Conservation (phyloP, 1,140 invertebrate species). For the Marisa cornuarietis region DNA sequence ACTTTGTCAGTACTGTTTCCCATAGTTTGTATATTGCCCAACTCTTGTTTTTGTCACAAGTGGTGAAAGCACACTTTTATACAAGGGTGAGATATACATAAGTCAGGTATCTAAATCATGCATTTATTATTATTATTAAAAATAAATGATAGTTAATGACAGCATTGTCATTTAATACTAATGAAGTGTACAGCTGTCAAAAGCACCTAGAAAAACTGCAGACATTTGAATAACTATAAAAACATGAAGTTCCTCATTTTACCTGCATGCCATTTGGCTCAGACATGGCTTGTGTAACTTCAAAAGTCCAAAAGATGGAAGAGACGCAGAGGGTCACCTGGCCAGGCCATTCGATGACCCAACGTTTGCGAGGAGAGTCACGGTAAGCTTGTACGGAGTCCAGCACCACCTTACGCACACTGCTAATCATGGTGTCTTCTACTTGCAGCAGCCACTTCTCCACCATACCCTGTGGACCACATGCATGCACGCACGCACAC, state of each 20-base stretch:
- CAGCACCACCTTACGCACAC: constrained; percentile 62
- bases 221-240: neutral
- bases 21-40: neutral
- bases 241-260: neutral
- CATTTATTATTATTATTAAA: no score
- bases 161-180: no score
- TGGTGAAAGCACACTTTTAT: no score
- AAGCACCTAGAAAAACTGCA: neutral
- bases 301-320: constrained; percentile 64
- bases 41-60: neutral
- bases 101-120: neutral
- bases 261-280: constrained; percentile 56
- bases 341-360: constrained; percentile 67
- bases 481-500: no score
- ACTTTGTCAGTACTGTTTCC: no score
- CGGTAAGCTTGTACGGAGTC: constrained; percentile 59
- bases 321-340: constrained; percentile 65
- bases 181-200: neutral
- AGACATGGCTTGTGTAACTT: constrained; percentile 62
- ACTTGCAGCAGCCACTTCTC: constrained; percentile 68
- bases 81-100: neutral
- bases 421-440: constrained; percentile 66
- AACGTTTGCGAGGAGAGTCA: constrained; percentile 58
- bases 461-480: constrained; percentile 64
- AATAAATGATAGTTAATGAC: no score